phyloP scores from a whole-genome alignment of 2,888 invertebrate species.

The Machimus atricapillus region DNA sequence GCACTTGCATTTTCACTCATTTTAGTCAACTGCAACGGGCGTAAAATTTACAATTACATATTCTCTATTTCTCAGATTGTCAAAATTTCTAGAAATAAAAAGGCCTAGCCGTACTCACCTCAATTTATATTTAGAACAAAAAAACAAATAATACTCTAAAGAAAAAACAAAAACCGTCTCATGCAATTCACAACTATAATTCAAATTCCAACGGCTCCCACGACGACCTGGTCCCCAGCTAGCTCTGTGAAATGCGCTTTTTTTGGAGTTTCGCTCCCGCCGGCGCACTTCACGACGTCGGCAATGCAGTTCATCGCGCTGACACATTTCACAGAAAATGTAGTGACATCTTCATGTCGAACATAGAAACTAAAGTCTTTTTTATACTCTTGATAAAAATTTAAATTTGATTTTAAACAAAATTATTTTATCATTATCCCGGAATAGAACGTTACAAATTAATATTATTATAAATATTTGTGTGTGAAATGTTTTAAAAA shows the following conservation, averaged over 20 bases:
- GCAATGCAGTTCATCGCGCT: background rate
- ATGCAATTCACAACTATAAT: background rate
- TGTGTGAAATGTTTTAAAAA: no score
- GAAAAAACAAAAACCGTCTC: background rate
- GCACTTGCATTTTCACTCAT: conserved; percentile 10
- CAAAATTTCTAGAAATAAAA: background rate
- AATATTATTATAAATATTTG: no score
- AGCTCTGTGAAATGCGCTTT: background rate
- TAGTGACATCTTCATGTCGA: background rate
- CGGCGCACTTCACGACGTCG: background rate
- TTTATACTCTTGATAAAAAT: background rate
- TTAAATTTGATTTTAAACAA: background rate
- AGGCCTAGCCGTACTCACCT: background rate
- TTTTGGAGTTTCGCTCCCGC: background rate
- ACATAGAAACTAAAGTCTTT: background rate
- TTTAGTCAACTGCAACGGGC: background rate
- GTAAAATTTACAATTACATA: background rate
- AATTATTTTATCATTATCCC: no score
- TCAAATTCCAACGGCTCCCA: background rate
- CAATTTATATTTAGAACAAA: background rate
- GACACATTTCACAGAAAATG: background rate
- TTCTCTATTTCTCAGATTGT: background rate
- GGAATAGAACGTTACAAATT: no score
- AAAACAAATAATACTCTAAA: background rate
- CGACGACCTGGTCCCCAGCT: no score